These are phyloP conservation scores for Drosophila triauraria DNA, from an alignment of 1,140 invertebrate genomes.

Conservation along the genomic window DNA sequence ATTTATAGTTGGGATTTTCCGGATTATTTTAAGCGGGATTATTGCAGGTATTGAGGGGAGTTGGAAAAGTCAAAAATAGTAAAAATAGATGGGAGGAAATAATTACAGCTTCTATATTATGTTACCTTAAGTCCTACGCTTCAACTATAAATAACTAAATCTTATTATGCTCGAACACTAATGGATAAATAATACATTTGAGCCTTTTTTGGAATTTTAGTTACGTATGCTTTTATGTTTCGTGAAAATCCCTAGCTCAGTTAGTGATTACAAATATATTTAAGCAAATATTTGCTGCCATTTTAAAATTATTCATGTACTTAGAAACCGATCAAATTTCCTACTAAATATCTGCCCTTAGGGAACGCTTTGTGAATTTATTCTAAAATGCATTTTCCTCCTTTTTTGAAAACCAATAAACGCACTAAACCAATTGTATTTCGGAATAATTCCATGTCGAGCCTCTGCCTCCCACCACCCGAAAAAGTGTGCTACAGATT, in stretches of 20 bases:
- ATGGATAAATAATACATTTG: background rate
- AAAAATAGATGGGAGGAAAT: background rate
- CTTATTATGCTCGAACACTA: too few species aligned
- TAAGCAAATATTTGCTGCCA: background rate
- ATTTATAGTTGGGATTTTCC: conserved; percentile 23
- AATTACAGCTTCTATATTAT: too few species aligned
- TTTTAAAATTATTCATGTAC: background rate
- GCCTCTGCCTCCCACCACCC: background rate
- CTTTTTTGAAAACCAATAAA: background rate
- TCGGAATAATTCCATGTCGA: conserved; percentile 4
- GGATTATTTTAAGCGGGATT: background rate
- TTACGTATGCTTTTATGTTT: too few species aligned
- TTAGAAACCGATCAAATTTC: background rate
- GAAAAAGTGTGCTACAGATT: conserved; percentile 44
- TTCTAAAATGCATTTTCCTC: background rate
- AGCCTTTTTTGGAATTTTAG: background rate
- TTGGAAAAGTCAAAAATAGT: background rate
- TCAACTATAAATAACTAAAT: too few species aligned
- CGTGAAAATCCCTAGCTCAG: background rate
- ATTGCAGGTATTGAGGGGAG: background rate
- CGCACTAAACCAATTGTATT: conserved; percentile 6
- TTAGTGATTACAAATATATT: background rate
- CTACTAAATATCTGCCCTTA: background rate
- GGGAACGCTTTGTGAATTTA: background rate
- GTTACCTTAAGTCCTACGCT: background rate